Evolutionary conservation across 37 sponge, comb jelly and placozoan genomes (phyloP).

Genomic region (Cladorhizidae sp.): DNA sequence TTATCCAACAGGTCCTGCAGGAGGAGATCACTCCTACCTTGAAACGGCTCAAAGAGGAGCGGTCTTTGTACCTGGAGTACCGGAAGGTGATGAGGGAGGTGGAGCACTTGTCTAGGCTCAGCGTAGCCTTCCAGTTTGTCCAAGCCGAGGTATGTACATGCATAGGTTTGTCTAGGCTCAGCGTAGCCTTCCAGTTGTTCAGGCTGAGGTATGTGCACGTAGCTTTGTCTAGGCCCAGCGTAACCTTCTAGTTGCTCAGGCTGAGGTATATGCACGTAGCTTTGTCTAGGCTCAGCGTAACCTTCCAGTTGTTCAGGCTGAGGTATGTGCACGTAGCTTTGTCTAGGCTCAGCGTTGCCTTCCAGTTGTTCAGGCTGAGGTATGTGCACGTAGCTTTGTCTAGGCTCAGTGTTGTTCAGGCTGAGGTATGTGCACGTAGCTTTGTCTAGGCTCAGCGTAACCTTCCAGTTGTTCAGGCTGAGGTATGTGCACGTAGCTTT

Average conservation of each 20-base stretch:
- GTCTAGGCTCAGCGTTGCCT: conserved; percentile 76
- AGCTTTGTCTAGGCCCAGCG: too few relatives aligned
- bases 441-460: conserved; percentile 74
- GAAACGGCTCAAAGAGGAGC: conserved; percentile 82
- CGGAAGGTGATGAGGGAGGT: conserved; percentile 89
- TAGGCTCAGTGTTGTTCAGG: conserved; percentile 68
- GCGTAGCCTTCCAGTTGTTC: too few relatives aligned
- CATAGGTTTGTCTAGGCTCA: too few relatives aligned
- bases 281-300: conserved; percentile 77
- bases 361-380: conserved; percentile 87
- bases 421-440: conserved; percentile 62
- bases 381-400: conserved; percentile 41
- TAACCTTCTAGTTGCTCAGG: too few relatives aligned
- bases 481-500: conserved; percentile 61
- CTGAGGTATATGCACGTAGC: too few relatives aligned
- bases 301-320: conserved; percentile 84
- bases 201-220: too few relatives aligned
- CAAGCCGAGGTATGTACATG: conserved; percentile 74
- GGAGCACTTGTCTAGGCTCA: conserved; percentile 84
- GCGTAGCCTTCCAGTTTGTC: conserved; percentile 82
- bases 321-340: conserved; percentile 61
- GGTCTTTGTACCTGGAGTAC: conserved; percentile 95
- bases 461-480: conserved; percentile 84
- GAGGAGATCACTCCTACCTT: conserved; percentile 96
- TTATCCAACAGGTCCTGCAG: conserved; percentile 70